Conservation (phyloP, 2,113 vertebrate species). For the Ovibos moschatus region DNA sequence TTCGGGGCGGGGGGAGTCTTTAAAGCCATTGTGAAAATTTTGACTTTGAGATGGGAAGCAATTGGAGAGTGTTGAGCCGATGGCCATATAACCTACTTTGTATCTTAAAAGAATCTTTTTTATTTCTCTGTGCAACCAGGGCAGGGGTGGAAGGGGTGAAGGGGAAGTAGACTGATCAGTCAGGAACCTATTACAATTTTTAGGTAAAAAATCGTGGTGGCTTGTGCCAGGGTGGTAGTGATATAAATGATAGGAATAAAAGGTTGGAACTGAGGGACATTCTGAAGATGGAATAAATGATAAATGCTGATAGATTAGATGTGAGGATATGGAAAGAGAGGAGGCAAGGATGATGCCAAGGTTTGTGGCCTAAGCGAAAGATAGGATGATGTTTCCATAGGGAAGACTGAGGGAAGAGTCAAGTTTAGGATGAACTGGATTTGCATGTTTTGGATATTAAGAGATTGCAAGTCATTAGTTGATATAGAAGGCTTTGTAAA, state of each 20-base stretch:
- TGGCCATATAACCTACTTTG: not conserved
- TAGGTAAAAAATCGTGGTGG: not conserved
- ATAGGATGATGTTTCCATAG: accelerated
- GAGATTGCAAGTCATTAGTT: not conserved
- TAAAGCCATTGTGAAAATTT: not conserved
- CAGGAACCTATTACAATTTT: not conserved
- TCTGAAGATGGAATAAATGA: not conserved
- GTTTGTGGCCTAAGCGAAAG: not conserved
- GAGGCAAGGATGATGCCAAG: not conserved
- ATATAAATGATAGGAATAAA: not conserved
- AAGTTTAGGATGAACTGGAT: not conserved
- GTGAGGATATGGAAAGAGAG: not conserved
- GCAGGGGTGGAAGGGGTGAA: accelerated
- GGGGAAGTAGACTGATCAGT: not conserved
- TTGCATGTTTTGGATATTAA: not conserved
- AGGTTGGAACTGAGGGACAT: not conserved
- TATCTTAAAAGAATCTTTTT: not conserved
- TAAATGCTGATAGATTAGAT: not conserved
- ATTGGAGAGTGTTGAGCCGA: not conserved
- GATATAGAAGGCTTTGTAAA: not conserved
- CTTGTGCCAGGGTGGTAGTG: not conserved
- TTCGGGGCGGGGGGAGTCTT: not conserved
- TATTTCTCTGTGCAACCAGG: not conserved
- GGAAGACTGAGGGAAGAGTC: not conserved
- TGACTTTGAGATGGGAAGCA: not conserved